Evolutionary conservation across 2,113 vertebrate genomes (phyloP).

Genomic region (Salvelinus sp.): DNA sequence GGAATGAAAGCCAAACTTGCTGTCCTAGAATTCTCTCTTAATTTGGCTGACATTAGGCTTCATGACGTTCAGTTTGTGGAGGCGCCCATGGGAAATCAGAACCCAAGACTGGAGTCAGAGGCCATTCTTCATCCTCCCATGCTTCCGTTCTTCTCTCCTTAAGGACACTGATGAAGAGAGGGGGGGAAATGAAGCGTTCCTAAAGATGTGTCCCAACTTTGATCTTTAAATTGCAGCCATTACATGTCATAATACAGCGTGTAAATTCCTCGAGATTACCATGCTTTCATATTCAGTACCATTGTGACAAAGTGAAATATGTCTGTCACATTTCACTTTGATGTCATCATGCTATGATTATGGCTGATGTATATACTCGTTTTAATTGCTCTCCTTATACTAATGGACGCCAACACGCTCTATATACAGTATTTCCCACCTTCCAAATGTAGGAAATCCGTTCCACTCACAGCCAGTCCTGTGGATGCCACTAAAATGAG

Average conservation of each 20-base stretch:
- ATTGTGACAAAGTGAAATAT: constrained; percentile 12
- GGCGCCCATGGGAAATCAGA: constrained; percentile 38
- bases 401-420: constrained; percentile 16
- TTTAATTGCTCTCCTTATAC: neutral
- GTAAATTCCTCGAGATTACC: constrained; percentile 45
- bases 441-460: constrained; percentile 32
- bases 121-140: constrained; percentile 6
- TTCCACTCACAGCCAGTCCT: constrained; percentile 31
- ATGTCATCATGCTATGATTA: constrained; percentile 30
- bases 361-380: constrained; percentile 23
- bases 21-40: constrained; percentile 41
- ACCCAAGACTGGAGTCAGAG: constrained; percentile 17
- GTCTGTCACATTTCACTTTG: constrained; percentile 27
- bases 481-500: constrained; percentile 45
- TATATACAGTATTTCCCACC: constrained; percentile 3
- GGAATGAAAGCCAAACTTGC: constrained; percentile 42
- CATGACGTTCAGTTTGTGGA: constrained; percentile 12
- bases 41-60: constrained; percentile 30
- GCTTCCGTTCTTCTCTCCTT: neutral
- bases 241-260: constrained; percentile 42
- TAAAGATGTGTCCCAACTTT: constrained; percentile 51
- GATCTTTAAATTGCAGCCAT: constrained; percentile 58
- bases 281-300: constrained; percentile 40
- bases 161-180: constrained; percentile 17
- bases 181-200: constrained; percentile 35